phyloP scores from a whole-genome alignment of 2,888 invertebrate genomes.

The Eudiplozoon nipponicum region DNA sequence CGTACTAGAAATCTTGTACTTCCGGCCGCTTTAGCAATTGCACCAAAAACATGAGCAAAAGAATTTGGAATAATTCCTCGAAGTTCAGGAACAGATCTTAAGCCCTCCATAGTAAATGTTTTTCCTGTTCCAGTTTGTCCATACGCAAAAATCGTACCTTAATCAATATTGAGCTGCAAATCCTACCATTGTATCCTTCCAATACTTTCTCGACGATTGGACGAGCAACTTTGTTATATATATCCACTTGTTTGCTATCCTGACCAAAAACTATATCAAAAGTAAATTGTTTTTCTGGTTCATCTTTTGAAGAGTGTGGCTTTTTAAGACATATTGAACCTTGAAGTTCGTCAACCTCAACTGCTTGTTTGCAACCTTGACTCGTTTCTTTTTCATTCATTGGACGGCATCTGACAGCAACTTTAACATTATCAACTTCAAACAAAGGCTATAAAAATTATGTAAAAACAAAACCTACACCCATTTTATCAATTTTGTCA shows the following conservation, averaged over 20 bases:
- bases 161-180: conserved; percentile 12
- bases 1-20: conserved; percentile 69
- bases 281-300: conserved; percentile 55
- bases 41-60: conserved; percentile 87
- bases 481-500: no score
- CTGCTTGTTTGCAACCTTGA: conserved; percentile 39
- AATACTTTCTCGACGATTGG: conserved; percentile 83
- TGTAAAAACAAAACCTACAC: no score
- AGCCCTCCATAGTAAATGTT: conserved; percentile 89
- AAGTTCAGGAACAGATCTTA: conserved; percentile 49
- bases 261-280: conserved; percentile 73
- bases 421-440: conserved; percentile 88
- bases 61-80: conserved; percentile 89
- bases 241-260: conserved; percentile 51
- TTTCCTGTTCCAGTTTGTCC: conserved; percentile 63
- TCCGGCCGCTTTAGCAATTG: conserved; percentile 65
- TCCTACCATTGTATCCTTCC: conserved; percentile 63
- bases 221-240: conserved; percentile 72
- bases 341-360: conserved; percentile 32
- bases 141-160: conserved; percentile 35
- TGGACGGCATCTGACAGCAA: conserved; percentile 70
- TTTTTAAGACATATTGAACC: neutral
- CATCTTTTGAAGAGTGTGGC: no score
- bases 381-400: conserved; percentile 50
- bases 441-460: no score